Evolutionary conservation across 2,888 invertebrate genomes (phyloP), one percentile per base, ranked within the genome.

Genomic region (Hemithea aestivaria): DNA sequence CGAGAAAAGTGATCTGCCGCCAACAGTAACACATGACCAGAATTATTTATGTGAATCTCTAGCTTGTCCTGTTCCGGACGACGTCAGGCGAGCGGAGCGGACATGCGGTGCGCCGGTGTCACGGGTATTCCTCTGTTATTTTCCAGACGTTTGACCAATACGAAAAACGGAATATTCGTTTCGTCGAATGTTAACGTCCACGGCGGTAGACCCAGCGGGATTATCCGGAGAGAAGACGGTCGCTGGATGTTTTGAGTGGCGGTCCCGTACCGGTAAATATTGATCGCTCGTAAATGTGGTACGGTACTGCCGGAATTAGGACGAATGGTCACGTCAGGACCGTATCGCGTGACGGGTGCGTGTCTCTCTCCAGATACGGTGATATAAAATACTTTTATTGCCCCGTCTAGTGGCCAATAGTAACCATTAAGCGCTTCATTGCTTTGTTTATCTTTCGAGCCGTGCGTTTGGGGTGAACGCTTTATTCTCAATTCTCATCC

Each of bases 311-410:
- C 47, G 56, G 66, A 74, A 73, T 77, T 70, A 74, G 73, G 64
- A 70, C 64, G 62, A 71, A 73, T 70, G 71, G 67, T 60, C 56
- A 63, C 60, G 66, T 54, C 54, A 60, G 52, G 36, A 50, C 51
- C 53, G 55, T 53, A 62, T 76, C 59, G 74, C 77, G 77, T 78
- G 73, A 71, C 70, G 58, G 41, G 45, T 48, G 55, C 56, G 54
- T 62, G 51, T 58, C 58, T 59, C 51, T 55, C 48, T 29, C 44
- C 46, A 55, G 57, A 60, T 56, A 58, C 53, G 58, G 63, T 55
- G 58, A 63, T 69, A 68, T 76, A 73, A 76, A 75, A 76, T 79
- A 76, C 74, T 79, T 78, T 77, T 76, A 81, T 74, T 69, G 61
- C 66, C 51, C 42, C 51, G 51, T 71, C 62, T 61, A 72, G 62